Evolutionary conservation across 2,888 invertebrate species (phyloP), one percentile per base, ranked within the genome.

Genomic region (Agrochola circellaris): DNA sequence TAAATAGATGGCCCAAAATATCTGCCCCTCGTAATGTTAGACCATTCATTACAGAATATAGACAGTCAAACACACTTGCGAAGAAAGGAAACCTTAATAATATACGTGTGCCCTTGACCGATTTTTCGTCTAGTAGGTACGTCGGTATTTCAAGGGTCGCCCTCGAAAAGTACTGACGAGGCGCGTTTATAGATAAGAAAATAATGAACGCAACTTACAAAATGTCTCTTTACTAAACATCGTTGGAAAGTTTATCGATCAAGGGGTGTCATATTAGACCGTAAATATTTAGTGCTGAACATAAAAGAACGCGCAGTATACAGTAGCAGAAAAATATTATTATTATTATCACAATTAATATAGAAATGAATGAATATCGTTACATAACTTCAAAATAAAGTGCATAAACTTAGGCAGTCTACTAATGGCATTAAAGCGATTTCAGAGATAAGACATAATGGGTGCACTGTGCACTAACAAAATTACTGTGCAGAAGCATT

Each of bases 41-140:
- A 45, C 30, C 34, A 82, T 66, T 66, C n/a, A 62, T 77, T 56
- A 68, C n/a, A 68, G 67, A 77, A 51, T 58, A 81, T 64, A 81
- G 54, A 62, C 42, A 81, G 51, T 75, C 58, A 67, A 81, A 62
- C n/a, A 79, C 54, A 58, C 54, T 79, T 62, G 51, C 69, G 15
- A 70, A 62, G 69, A 64, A 81, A 71, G 30, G 26, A 34, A 77
- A 60, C 82, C 68, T 66, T 54, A 69, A 72, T 75, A 84, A 73
- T 73, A 75, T 72, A 81, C 81, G 42, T 38, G 26, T 81, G 73
- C 48, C 83, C 83, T 83, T 83, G 83, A 70, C 83, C 83, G 83
- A 85, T 62, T 68, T 85, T 77, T 77, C 82, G 62, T 70, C 38
- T 67, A 73, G 69, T 67, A 68, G 71, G 81, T 80, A 68, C 42